Percentiles rank a stretch among this genome's conserved stretches.
phyloP scores from a whole-genome alignment of 2,113 vertebrate species.

The Orcinus orca region DNA sequence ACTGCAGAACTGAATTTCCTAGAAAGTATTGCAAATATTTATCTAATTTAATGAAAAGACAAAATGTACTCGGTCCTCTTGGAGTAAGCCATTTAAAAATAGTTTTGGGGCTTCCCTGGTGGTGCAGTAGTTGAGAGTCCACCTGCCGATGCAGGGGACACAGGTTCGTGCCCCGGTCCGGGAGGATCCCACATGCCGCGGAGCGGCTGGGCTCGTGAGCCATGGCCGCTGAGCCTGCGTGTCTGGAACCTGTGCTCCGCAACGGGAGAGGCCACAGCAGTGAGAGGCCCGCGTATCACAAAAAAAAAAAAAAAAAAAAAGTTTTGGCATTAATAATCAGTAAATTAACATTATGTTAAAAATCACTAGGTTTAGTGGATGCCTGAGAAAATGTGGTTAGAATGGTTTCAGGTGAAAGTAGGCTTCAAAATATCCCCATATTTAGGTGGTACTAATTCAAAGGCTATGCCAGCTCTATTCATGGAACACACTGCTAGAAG shows the following conservation, averaged over 20 bases:
- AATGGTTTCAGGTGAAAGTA: neutral
- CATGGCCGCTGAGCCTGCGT: too few species aligned
- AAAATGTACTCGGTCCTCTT: neutral
- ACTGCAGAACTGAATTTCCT: neutral
- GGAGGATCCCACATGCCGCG: too few species aligned
- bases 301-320: too few species aligned
- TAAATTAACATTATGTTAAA: neutral
- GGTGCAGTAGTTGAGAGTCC: too few species aligned
- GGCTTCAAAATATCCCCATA: neutral
- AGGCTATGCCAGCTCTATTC: neutral
- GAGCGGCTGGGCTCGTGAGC: too few species aligned
- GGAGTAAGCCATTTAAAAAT: neutral
- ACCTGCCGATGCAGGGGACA: too few species aligned
- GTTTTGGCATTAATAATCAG: neutral
- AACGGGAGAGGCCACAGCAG: too few species aligned
- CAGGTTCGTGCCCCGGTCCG: too few species aligned
- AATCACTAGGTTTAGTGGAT: neutral
- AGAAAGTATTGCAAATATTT: neutral
- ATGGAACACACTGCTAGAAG: rapidly evolving
- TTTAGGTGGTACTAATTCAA: neutral
- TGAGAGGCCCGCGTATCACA: too few species aligned
- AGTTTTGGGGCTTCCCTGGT: neutral
- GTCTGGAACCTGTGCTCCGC: too few species aligned
- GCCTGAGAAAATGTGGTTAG: neutral
- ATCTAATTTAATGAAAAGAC: neutral